Conservation (phyloP, 2,797 vertebrate species). For the Rhinoraja longicauda region DNA sequence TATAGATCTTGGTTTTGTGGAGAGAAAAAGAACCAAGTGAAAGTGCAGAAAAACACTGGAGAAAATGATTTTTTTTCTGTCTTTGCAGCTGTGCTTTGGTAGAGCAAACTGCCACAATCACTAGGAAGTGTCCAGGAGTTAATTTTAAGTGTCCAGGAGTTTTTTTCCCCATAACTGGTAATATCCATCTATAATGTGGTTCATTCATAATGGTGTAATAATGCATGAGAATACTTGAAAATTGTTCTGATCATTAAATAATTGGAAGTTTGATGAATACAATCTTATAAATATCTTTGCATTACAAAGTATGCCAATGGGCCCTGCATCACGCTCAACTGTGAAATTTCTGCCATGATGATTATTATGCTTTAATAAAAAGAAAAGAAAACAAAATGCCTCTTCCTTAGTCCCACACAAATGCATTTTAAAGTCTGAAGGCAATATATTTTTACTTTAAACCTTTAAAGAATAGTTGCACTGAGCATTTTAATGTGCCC, state of each 20-base stretch:
- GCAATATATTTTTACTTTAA: not conserved
- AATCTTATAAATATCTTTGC: not conserved
- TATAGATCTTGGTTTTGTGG: not conserved
- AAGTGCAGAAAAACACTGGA: not conserved
- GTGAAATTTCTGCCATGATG: not conserved
- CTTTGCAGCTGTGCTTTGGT: not conserved
- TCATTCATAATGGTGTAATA: not conserved
- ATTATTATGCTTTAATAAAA: not conserved
- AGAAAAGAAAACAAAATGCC: not conserved
- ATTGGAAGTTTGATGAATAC: not conserved
- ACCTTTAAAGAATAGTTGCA: not conserved
- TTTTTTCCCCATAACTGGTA: not conserved
- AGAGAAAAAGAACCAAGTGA: not conserved
- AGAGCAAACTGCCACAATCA: not conserved
- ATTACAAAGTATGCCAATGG: not conserved
- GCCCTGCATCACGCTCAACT: not conserved
- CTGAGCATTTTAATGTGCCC: not conserved
- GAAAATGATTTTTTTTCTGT: not conserved
- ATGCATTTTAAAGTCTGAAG: not conserved
- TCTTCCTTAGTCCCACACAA: not conserved
- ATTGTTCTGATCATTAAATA: not conserved
- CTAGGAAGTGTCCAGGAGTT: not conserved
- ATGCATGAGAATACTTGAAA: not conserved
- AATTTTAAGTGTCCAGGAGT: not conserved
- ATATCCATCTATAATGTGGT: not conserved